A percentile compares a stretch with the other conserved stretches of the same genome.
Evolutionary conservation across 2,888 invertebrate species (phyloP).

Genomic region (Ophion obscuratus): DNA sequence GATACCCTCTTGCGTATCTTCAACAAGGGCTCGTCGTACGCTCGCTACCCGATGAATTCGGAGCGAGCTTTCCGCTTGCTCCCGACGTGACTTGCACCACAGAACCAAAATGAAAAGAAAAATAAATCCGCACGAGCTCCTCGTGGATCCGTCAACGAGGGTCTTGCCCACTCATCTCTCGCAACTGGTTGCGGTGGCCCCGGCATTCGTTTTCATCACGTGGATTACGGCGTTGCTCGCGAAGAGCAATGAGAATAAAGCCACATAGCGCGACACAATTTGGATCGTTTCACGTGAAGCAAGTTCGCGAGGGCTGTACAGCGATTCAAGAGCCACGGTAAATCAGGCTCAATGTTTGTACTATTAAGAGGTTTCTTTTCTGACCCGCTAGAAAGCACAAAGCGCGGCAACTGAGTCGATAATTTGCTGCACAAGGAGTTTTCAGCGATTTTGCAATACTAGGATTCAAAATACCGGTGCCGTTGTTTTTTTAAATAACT

Average conservation of each 20-base stretch:
- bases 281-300: neutral
- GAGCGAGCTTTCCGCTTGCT: neutral
- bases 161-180: conserved; percentile 13
- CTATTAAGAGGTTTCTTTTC: neutral
- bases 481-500: neutral
- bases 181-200: neutral
- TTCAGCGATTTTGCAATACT: neutral
- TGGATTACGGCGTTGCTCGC: neutral
- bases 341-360: neutral
- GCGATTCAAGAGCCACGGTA: neutral
- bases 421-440: neutral
- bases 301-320: neutral
- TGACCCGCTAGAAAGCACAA: neutral
- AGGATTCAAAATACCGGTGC: neutral
- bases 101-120: neutral
- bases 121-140: neutral
- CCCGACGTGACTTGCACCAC: conserved; percentile 18
- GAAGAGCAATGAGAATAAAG: neutral
- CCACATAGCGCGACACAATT: neutral
- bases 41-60: conserved; percentile 25
- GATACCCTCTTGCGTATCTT: conserved; percentile 20
- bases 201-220: conserved; percentile 4
- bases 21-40: conserved; percentile 2
- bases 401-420: neutral
- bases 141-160: conserved; percentile 9